Evolutionary conservation across 2,797 vertebrate species (phyloP), one percentile per base, ranked within the genome.

Genomic region (Distichodus sexfasciatus): DNA sequence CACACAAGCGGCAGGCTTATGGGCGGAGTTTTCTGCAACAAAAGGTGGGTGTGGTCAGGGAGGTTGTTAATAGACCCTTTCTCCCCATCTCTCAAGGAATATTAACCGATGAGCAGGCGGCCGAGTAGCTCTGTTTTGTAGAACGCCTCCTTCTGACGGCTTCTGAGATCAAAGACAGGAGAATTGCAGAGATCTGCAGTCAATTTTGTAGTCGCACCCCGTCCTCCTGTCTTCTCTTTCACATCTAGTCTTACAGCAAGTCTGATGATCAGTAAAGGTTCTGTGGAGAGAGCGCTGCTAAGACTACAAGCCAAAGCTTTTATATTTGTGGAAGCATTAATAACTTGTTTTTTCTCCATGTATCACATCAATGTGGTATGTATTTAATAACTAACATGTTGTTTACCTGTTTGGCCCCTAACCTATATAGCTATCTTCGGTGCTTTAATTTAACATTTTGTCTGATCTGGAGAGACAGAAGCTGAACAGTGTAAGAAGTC

Each of bases 101-200:
- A 82, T 73, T 72, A 86, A 86, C 78, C 51, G 73, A 71, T 71
- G 79, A 55, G 69, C 76, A 68, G 74, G 75, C 65, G 63, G 78
- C 76, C 73, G 66, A 70, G 66, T 71, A 75, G 80, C 83, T 85
- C 81, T 77, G 80, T 86, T 82, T 76, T 74, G 76, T 78, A 82
- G 80, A 71, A 79, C 29, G 41, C 77, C 76, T 82, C 72, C 78
- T 84, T 89, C 88, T 89, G 87, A 90, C 87, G 84, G 83, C 75
- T 83, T 75, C 66, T 75, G 78, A 83, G 84, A 91, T 91, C 87
- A 90, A 90, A 91, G 84, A 73, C 70, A 58, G 47, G 69, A 85
- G 83, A 90, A 87, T 87, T 88, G 81, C 86, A 82, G 74, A 80
- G 78, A 88, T 89, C 82, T 78, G 82, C 80, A 77, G 79, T 86